Base-by-base conservation (phyloP, 1,140 invertebrate genomes). In the Pissodes strobi region DNA sequence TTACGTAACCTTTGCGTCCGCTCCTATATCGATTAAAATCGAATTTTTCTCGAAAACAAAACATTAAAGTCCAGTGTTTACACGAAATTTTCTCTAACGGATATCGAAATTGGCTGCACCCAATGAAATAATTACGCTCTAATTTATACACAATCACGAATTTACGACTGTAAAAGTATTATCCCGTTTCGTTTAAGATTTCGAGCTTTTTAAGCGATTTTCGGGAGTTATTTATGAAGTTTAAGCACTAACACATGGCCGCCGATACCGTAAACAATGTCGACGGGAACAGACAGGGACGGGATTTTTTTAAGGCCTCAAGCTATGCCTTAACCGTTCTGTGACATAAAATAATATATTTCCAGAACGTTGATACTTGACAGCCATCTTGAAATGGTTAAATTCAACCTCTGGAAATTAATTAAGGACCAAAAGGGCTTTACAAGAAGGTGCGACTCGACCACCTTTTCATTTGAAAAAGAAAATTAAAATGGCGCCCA, bases 71-170 rank as follows among this genome's bases (percentile, higher is more conserved):
- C 9, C 12, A 8, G 34, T 60, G 57, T 60, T 60, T 60, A 60
- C 27, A 51, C 21, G 56, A 58, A 27, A 37, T 46, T 23, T 39
- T 15, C 23, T 48, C 56, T 58, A 37, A 58, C 34, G 2, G 27
- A 13, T 21, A 46, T 41, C 39, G 56, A 58, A 58, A 58, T 60
- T 39, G 57, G 43, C 45, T 41, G 18, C 19, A 18, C n/a, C 34
- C 45, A 60, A 60, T 60, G 57, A 60, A 60, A 60, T 60, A 60
- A 60, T 60, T 60, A 60, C 57, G 45, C 22, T 60, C 38, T 41
- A 23, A 49, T n/a, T n/a, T 60, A 22, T 60, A 60, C 27, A 60
- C 57, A 49, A 60, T 9, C 3, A 2, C 18, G 37, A 49, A 60
- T 60, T 49, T 60, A 60, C 57, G 57, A 58, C 46, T 60, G 3